Evolutionary conservation across 2,888 invertebrate species (phyloP).

Genomic region (Homarus gammarus): DNA sequence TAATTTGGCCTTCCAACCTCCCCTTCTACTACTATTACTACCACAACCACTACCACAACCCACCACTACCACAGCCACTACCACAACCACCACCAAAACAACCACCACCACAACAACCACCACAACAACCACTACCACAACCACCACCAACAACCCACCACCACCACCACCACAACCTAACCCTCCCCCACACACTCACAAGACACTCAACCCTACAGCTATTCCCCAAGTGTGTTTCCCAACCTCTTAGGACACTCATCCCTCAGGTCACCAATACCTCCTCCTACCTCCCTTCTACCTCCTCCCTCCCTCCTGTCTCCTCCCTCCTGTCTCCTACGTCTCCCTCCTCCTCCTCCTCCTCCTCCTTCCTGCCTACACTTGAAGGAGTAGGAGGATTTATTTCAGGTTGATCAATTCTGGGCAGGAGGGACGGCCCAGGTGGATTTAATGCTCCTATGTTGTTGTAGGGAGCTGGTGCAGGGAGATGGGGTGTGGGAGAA

Average conservation of each 20-base stretch:
- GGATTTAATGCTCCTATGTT: too few relatives aligned
- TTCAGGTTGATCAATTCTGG: too few relatives aligned
- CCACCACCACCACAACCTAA: background rate
- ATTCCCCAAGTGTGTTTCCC: background rate
- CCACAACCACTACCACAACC: conserved; percentile 2
- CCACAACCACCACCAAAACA: background rate
- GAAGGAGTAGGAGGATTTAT: too few relatives aligned
- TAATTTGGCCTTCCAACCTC: too few relatives aligned
- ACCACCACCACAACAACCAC: background rate
- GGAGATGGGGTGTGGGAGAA: too few relatives aligned
- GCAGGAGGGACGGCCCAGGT: too few relatives aligned
- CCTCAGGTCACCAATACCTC: background rate
- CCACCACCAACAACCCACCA: background rate
- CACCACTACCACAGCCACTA: background rate
- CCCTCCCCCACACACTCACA: background rate
- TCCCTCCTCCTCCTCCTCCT: background rate
- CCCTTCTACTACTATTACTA: too few relatives aligned
- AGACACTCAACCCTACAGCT: background rate
- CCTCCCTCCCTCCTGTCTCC: background rate
- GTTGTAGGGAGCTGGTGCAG: too few relatives aligned
- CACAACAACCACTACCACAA: background rate
- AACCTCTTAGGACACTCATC: background rate
- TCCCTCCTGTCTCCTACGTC: background rate
- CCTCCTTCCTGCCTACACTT: background rate
- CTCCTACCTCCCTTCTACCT: background rate